A percentile compares a stretch with the other conserved stretches of the same genome.
These are phyloP conservation scores for Nixonia krombeini DNA, from an alignment of 1,140 invertebrate genomes.

Conservation along the genomic window DNA sequence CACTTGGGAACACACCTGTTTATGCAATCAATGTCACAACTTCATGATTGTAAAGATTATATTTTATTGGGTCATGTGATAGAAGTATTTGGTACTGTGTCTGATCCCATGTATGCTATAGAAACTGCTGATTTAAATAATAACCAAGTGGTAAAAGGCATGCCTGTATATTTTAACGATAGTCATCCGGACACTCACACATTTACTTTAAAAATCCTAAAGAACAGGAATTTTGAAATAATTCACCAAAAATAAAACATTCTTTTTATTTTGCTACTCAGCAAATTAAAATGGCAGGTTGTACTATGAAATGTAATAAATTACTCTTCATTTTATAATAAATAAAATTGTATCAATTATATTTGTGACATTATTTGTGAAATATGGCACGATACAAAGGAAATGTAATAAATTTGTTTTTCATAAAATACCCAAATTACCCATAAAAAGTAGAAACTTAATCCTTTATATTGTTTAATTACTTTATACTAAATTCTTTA, in stretches of 20 bases:
- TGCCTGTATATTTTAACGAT: conserved; percentile 31
- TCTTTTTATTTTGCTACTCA: background rate
- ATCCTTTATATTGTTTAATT: too few relatives aligned
- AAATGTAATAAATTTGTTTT: background rate
- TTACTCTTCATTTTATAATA: background rate
- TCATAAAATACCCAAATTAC: too few relatives aligned
- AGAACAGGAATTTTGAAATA: background rate
- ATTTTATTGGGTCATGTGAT: conserved; percentile 42
- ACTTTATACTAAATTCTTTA: too few relatives aligned
- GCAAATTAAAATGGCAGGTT: too few relatives aligned
- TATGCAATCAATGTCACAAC: background rate
- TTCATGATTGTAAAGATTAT: too few relatives aligned
- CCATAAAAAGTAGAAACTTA: too few relatives aligned
- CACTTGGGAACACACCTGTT: background rate
- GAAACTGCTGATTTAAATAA: background rate
- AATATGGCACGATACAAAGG: background rate
- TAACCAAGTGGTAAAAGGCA: conserved; percentile 2
- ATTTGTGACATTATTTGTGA: too few relatives aligned
- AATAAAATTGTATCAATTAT: conserved; percentile 1
- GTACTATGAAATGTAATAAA: background rate
- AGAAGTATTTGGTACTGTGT: conserved; percentile 48
- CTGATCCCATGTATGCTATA: conserved; percentile 43
- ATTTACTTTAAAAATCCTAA: conserved; percentile 1
- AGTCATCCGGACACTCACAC: conserved; percentile 26
- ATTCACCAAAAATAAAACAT: background rate